These are phyloP conservation scores for Albula goreensis DNA, from an alignment of 2,113 vertebrate genomes.

Conservation along the genomic window DNA sequence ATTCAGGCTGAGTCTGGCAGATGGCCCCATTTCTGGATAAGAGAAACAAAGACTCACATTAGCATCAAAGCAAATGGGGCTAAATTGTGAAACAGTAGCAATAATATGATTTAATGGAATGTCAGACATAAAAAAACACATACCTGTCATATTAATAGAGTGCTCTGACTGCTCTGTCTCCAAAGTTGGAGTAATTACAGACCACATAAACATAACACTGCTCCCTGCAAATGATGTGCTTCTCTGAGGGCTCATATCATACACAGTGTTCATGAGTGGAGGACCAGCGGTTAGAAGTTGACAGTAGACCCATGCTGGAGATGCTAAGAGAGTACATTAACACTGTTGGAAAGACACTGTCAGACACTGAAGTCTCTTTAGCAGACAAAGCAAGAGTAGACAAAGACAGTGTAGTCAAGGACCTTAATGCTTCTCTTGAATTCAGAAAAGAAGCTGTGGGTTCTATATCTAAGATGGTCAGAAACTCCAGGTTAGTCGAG, in stretches of 20 bases:
- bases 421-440: neutral
- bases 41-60: neutral
- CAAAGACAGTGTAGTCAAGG: neutral
- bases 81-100: too few species aligned
- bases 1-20: neutral
- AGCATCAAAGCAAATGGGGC: too few species aligned
- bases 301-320: slow-evolving; percentile 20
- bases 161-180: slow-evolving; percentile 6
- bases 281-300: slow-evolving; percentile 46
- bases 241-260: neutral
- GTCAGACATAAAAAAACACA: slow-evolving; percentile 30
- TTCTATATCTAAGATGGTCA: neutral
- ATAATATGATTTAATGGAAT: neutral
- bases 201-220: slow-evolving; percentile 43
- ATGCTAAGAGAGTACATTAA: neutral
- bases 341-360: slow-evolving; percentile 6
- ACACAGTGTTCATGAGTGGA: slow-evolving; percentile 28
- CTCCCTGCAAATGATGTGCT: neutral
- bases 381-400: slow-evolving; percentile 20
- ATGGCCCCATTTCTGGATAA: neutral
- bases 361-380: slow-evolving; percentile 21
- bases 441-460: neutral
- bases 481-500: neutral
- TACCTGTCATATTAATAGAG: slow-evolving; percentile 38
- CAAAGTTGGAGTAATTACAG: neutral